Percentiles rank a stretch among this genome's conserved stretches.
Conservation (phyloP, 2,113 vertebrate species). For the Sylvia atricapilla region DNA sequence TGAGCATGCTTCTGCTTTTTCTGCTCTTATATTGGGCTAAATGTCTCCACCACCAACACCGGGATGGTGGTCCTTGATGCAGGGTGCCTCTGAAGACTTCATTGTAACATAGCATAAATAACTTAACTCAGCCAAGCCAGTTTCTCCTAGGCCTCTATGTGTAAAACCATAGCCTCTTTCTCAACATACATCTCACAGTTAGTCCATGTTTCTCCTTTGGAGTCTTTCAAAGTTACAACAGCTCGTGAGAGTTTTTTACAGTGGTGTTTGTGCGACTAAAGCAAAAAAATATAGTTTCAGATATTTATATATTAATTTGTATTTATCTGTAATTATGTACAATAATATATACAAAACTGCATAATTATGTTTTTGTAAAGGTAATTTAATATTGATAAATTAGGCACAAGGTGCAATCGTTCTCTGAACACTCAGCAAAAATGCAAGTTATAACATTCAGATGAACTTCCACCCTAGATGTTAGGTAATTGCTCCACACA, state of each 20-base stretch:
- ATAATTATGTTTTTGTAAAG: background rate
- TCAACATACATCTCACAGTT: background rate
- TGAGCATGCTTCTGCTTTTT: background rate
- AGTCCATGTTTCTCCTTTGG: background rate
- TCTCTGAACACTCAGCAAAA: background rate
- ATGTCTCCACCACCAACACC: background rate
- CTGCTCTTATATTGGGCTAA: fast-evolving
- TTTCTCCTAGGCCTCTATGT: background rate
- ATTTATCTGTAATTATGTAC: background rate
- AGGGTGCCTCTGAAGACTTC: background rate
- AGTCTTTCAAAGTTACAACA: background rate
- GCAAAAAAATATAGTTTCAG: background rate
- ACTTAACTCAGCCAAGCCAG: background rate
- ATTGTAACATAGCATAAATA: background rate
- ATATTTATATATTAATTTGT: background rate
- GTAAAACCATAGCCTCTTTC: background rate
- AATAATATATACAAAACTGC: background rate
- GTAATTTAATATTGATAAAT: background rate
- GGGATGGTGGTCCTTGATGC: fast-evolving
- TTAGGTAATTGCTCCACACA: background rate
- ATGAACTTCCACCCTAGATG: background rate
- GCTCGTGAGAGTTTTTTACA: background rate
- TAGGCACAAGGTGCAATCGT: background rate
- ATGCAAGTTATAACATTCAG: background rate
- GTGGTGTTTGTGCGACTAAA: background rate